Evolutionary conservation across 2,113 vertebrate species (phyloP), one percentile per base, ranked within the genome.

Genomic region (Pongo abelii): DNA sequence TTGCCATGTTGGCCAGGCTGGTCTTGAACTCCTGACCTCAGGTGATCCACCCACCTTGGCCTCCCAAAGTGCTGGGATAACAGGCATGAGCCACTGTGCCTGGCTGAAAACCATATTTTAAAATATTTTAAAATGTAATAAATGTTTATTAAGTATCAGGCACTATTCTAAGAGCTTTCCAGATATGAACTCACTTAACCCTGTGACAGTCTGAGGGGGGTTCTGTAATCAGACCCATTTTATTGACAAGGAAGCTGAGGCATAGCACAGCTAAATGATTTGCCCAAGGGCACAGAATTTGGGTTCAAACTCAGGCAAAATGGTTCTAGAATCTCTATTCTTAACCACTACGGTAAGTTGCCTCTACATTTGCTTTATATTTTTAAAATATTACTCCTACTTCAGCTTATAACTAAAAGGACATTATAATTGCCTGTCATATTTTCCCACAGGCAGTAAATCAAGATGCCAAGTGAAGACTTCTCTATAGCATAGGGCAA

Each of bases 361-460:
- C 59, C 74, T 91, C 8, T 50, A 77, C 9, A 94, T 35, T 80
- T 20, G 5, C 27, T 93, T 91, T 67, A 46, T 57, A 46, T 89
- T 89, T 95, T 88, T 50, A 97, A 93, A 97, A 70, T 43, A 64
- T 22, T 35, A 72, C 57, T 78, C 46, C 50, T 64, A n/a, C n/a
- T 96, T 81, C 43, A 70, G 18, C 14, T 75, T 87, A 14, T 40
- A 52, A 46, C 35, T 43, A 59, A 79, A 96, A 79, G 17, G 27
- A 40, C 38, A 79, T 88, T 79, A 32, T 59, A 72, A 88, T n/a
- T 85, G 46, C 17, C 27, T 83, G 2, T 69, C 57, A 59, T 13
- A 35, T n/a, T 84, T 92, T 55, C 27, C 64, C 22, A 64, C 85
- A 84, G 46, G 5, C 18, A 79, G 10, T 72, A 89, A 83, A 89